Evolutionary conservation across 2,888 invertebrate genomes (phyloP).

Genomic region (Acrobasis consociella): DNA sequence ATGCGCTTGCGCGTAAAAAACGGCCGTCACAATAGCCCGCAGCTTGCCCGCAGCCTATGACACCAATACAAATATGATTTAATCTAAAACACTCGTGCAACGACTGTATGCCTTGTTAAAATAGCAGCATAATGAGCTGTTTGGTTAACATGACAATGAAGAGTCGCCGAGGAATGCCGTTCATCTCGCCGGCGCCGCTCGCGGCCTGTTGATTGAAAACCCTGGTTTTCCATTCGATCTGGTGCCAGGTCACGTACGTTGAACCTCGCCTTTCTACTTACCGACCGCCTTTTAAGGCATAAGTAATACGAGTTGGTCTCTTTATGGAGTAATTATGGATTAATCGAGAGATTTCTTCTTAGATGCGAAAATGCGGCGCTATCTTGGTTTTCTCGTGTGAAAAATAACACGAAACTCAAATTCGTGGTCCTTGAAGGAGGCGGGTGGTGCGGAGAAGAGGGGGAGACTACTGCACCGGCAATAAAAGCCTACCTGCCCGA

Average conservation of each 20-base stretch:
- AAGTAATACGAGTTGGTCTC: constrained; percentile 39
- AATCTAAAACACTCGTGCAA: constrained; percentile 34
- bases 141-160: constrained; percentile 78
- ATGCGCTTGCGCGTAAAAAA: constrained; percentile 63
- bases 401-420: constrained; percentile 57
- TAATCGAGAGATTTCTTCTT: constrained; percentile 17
- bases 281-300: constrained; percentile 40
- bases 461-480: constrained; percentile 48
- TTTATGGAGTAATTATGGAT: constrained; percentile 26
- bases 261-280: constrained; percentile 39
- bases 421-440: constrained; percentile 46
- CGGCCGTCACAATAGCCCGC: constrained; percentile 59
- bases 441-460: constrained; percentile 38
- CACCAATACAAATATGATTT: constrained; percentile 42
- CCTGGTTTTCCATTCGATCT: constrained; percentile 67
- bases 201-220: constrained; percentile 51
- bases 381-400: constrained; percentile 52
- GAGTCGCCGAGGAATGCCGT: constrained; percentile 62
- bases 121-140: constrained; percentile 77
- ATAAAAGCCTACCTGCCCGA: constrained; percentile 77
- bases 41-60: constrained; percentile 41
- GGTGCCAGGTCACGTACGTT: constrained; percentile 65
- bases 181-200: constrained; percentile 62
- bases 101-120: constrained; percentile 65
- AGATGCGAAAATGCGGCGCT: constrained; percentile 27